Evolutionary conservation across 2,888 invertebrate genomes (phyloP), one percentile per base, ranked within the genome.

Genomic region (Cantharis nigra): DNA sequence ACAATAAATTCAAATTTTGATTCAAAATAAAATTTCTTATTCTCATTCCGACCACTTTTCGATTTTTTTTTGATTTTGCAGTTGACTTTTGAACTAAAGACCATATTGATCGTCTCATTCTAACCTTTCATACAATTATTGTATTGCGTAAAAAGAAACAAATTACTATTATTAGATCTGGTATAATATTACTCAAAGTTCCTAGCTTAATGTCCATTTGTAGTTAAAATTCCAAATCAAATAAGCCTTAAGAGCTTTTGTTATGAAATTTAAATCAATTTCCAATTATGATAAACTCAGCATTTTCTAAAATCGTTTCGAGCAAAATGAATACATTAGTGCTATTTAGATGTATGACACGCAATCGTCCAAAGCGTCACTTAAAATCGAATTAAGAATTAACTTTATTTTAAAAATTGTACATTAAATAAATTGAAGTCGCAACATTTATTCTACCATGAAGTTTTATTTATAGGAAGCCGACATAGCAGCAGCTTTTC

Each of bases 401-500:
- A 9, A 10, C n/a, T 67, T 10, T 67, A 20, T 9, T 23, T 67
- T 23, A 64, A 49, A 49, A 49, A 49, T 33, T 33, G 13, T 33
- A 3, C 49, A 49, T 67, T 67, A 67, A 67, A n/a, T 26, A 67
- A 18, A 67, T 67, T 18, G 26, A 67, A 67, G 9, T 67, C 7
- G 13, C n/a, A 9, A 16, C 16, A 30, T 30, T 30, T 10, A 30
- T 30, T 30, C 28, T 11, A 30, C 28, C 28, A 9, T 28, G 2
- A 10, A 13, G 1, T 28, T 69, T 82, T 63, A 71, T 77, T 84
- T 85, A 33, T 85, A 95, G 96, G 89, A 92, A 87, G 94, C 92
- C 14, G 95, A 96, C 83, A 87, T 96, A 87, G 95, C 93, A 0
- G 95, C 94, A 0, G 94, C 94, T 0, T 96, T 96, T 85, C 86